phyloP scores from a whole-genome alignment of 1,140 invertebrate species.

The Homalodisca vitripennis region DNA sequence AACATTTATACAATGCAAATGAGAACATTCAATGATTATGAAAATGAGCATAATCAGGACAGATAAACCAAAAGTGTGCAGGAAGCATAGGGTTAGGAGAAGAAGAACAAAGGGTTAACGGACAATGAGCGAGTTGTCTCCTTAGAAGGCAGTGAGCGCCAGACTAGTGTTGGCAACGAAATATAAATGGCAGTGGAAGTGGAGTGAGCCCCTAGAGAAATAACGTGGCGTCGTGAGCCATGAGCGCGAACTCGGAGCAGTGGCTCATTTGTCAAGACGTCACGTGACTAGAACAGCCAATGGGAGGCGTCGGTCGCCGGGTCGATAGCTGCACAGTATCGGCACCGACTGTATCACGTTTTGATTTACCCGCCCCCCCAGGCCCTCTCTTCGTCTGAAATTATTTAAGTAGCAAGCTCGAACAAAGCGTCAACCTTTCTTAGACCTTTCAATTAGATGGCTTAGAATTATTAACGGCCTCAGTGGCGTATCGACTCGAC shows the following conservation, averaged over 20 bases:
- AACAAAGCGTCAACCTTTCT: too few species aligned
- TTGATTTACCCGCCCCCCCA: constrained; percentile 2
- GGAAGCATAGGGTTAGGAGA: not conserved
- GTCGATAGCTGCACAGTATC: too few species aligned
- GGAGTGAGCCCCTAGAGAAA: constrained; percentile 18
- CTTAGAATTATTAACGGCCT: too few species aligned
- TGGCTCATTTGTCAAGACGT: constrained; percentile 10
- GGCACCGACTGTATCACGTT: not conserved
- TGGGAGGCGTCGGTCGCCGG: too few species aligned
- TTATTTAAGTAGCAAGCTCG: not conserved
- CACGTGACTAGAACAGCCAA: constrained; percentile 5
- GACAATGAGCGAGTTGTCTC: not conserved
- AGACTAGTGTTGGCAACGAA: not conserved
- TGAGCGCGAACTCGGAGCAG: constrained; percentile 7
- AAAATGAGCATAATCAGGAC: too few species aligned
- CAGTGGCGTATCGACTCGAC: too few species aligned
- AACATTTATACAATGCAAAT: too few species aligned
- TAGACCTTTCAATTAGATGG: too few species aligned
- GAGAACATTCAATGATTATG: too few species aligned
- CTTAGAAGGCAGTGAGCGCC: not conserved
- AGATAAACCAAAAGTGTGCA: too few species aligned
- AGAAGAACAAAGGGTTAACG: not conserved
- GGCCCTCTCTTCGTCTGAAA: not conserved
- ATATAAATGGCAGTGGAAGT: constrained; percentile 25
- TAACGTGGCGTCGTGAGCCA: too few species aligned